phyloP scores from a whole-genome alignment of 2,113 vertebrate species.

The Myotis yumanensis region DNA sequence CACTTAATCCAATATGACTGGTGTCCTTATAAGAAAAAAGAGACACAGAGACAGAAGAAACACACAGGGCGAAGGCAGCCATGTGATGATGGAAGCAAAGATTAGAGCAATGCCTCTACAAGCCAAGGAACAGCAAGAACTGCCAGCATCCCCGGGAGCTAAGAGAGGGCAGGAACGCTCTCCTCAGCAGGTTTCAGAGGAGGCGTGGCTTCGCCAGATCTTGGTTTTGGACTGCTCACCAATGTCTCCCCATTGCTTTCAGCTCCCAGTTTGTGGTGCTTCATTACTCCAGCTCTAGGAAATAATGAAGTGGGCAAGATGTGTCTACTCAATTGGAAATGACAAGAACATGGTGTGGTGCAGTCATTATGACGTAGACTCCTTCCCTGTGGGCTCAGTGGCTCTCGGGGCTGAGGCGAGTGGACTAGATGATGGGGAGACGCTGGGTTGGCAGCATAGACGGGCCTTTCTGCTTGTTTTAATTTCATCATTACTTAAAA shows the following conservation, averaged over 20 bases:
- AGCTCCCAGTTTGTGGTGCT: neutral
- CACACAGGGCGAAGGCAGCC: neutral
- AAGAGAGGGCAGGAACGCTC: neutral
- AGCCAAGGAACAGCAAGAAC: neutral
- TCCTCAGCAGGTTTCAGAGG: neutral
- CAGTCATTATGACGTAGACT: neutral
- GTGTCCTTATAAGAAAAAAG: neutral
- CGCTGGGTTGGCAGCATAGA: neutral
- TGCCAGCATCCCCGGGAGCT: neutral
- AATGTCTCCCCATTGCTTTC: neutral
- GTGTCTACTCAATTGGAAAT: neutral
- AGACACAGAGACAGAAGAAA: neutral
- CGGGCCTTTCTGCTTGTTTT: neutral
- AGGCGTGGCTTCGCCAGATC: neutral
- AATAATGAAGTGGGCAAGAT: neutral
- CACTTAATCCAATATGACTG: neutral
- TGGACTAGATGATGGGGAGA: neutral
- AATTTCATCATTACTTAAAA: neutral
- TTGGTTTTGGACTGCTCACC: neutral
- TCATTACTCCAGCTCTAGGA: neutral
- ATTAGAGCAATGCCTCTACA: neutral
- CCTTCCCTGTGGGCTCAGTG: neutral
- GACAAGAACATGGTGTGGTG: neutral
- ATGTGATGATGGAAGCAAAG: neutral
- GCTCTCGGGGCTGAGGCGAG: neutral